Percentiles rank a stretch among this genome's conserved stretches.
Evolutionary conservation across 2,113 vertebrate species (phyloP).

Genomic region (Pteropus alecto): DNA sequence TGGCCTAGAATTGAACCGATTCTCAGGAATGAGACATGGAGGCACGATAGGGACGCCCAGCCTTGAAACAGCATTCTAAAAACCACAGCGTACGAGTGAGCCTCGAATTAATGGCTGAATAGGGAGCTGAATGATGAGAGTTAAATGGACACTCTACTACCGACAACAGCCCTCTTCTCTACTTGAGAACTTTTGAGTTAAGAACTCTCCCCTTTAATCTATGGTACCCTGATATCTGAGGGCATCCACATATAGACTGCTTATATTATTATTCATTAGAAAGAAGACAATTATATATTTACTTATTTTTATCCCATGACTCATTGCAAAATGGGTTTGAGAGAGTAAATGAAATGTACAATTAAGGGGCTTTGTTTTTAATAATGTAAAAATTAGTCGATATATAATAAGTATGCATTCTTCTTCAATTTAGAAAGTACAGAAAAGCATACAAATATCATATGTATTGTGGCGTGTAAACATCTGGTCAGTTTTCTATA

Average conservation of each 20-base stretch:
- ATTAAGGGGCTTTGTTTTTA: background rate
- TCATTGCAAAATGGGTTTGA: constrained; percentile 1
- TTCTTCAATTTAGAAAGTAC: background rate
- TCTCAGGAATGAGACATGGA: background rate
- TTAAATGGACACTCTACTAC: background rate
- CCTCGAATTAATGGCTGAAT: background rate
- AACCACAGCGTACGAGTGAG: background rate
- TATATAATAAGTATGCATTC: background rate
- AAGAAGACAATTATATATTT: background rate
- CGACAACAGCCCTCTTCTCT: background rate
- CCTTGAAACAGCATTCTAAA: background rate
- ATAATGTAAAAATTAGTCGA: constrained; percentile 19
- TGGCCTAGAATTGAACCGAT: background rate
- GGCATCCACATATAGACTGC: background rate
- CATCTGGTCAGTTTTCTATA: background rate
- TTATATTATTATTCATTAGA: background rate
- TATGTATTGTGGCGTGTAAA: background rate
- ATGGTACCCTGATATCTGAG: background rate
- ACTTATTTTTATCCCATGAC: constrained; percentile 42
- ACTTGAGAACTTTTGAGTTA: background rate
- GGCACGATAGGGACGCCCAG: background rate
- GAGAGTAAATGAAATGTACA: background rate
- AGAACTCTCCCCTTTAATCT: background rate
- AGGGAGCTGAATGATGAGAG: background rate
- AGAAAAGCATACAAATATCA: background rate